A percentile compares a stretch with the other conserved stretches of the same genome.
phyloP scores from a whole-genome alignment of 2,113 vertebrate species.

The Nymphicus hollandicus region DNA sequence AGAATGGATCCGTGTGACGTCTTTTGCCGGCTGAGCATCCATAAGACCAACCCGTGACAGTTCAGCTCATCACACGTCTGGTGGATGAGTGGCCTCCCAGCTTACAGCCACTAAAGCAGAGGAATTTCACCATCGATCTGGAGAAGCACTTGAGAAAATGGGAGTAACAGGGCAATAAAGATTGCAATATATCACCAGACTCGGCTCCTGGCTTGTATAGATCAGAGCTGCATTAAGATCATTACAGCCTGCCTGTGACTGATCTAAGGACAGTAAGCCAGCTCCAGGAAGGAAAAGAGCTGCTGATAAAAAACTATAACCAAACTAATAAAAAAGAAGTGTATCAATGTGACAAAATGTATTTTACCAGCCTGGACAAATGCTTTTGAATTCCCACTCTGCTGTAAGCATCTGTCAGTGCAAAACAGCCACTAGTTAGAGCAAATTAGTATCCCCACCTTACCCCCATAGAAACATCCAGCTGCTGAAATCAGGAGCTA shows the following conservation, averaged over 20 bases:
- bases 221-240: slow-evolving; percentile 48
- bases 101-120: slow-evolving; percentile 14
- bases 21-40: slow-evolving; percentile 1
- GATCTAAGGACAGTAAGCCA: background rate
- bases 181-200: slow-evolving; percentile 42
- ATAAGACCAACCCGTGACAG: background rate
- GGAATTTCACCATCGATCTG: slow-evolving; percentile 55
- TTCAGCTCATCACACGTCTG: slow-evolving; percentile 7
- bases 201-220: background rate
- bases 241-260: background rate
- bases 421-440: background rate
- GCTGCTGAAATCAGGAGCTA: background rate
- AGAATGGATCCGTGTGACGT: background rate
- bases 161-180: slow-evolving; percentile 63
- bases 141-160: slow-evolving; percentile 69
- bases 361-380: background rate
- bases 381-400: background rate
- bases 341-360: background rate
- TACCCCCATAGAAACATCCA: background rate
- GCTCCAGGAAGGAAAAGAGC: background rate
- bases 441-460: background rate
- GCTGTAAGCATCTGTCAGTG: background rate
- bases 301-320: background rate
- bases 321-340: background rate
- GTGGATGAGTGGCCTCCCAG: background rate